These are phyloP conservation scores for Temnothorax curvispinosus DNA, from an alignment of 1,140 invertebrate species.

Conservation along the genomic window DNA sequence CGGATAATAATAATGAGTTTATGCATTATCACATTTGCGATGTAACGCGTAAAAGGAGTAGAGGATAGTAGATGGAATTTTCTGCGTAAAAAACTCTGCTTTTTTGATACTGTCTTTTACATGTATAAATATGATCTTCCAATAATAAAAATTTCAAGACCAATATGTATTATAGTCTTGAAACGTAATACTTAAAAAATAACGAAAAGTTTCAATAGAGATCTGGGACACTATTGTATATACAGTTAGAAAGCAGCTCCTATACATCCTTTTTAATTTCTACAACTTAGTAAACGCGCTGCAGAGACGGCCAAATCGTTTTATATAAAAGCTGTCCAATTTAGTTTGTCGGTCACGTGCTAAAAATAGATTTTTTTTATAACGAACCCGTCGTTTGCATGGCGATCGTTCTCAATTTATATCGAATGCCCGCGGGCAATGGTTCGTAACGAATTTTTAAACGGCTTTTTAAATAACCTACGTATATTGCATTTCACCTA, in stretches of 20 bases:
- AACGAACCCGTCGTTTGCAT: conserved; percentile 66
- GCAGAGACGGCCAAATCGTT: neutral
- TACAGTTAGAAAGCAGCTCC: neutral
- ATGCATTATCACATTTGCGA: neutral
- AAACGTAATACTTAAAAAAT: neutral
- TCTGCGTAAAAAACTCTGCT: neutral
- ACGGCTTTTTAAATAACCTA: conserved; percentile 47
- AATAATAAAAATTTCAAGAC: neutral
- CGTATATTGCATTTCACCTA: conserved; percentile 10
- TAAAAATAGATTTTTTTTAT: conserved; percentile 58
- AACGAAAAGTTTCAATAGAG: neutral
- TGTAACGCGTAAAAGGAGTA: neutral
- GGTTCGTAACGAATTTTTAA: conserved; percentile 55
- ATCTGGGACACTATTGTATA: neutral
- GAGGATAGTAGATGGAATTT: neutral
- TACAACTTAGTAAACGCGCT: neutral
- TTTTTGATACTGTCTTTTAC: neutral
- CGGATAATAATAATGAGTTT: conserved; percentile 17
- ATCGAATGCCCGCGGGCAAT: conserved; percentile 60
- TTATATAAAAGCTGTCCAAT: conserved; percentile 53
- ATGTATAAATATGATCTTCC: neutral
- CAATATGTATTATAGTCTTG: too few species aligned
- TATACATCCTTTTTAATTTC: neutral
- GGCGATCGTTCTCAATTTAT: conserved; percentile 65
- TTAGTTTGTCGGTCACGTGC: conserved; percentile 58